phyloP scores from a whole-genome alignment of 2,888 invertebrate genomes.

The Latheticus oryzae region DNA sequence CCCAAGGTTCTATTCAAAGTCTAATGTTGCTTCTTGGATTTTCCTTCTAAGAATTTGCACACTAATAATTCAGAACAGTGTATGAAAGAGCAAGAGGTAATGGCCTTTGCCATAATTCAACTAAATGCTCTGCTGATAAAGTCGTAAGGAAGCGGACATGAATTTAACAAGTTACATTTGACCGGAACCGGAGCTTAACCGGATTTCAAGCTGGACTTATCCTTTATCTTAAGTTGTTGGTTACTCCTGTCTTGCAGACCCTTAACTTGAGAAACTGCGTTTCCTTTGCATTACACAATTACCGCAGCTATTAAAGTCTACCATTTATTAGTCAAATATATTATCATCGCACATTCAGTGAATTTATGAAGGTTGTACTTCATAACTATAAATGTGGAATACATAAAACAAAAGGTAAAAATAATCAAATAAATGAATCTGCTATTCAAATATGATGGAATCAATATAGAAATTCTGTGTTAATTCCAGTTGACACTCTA shows the following conservation, averaged over 20 bases:
- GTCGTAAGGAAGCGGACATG: slow-evolving; percentile 40
- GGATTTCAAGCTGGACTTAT: slow-evolving; percentile 55
- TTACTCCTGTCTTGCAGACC: slow-evolving; percentile 49
- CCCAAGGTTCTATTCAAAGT: too few species aligned
- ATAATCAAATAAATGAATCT: too few species aligned
- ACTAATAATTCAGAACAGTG: too few species aligned
- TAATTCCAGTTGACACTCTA: slow-evolving; percentile 60
- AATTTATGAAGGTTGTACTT: slow-evolving; percentile 12
- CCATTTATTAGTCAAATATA: slow-evolving; percentile 33
- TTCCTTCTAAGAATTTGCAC: too few species aligned
- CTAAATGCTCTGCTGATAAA: slow-evolving; percentile 34
- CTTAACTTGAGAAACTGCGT: slow-evolving; percentile 52
- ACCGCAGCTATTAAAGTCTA: slow-evolving; percentile 44
- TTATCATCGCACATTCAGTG: slow-evolving; percentile 18
- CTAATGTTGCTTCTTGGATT: too few species aligned
- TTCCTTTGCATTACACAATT: slow-evolving; percentile 49
- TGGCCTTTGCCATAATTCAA: slow-evolving; percentile 25
- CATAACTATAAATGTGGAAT: too few species aligned
- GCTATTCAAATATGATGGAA: too few species aligned
- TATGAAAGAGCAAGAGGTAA: slow-evolving; percentile 1
- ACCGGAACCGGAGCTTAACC: slow-evolving; percentile 59
- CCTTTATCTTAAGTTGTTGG: slow-evolving; percentile 57
- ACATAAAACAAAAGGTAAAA: too few species aligned
- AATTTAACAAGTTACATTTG: slow-evolving; percentile 50
- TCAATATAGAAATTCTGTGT: slow-evolving; percentile 60